These are phyloP conservation scores for Melopsittacus undulatus DNA, from an alignment of 2,797 vertebrate genomes.

Conservation along the genomic window DNA sequence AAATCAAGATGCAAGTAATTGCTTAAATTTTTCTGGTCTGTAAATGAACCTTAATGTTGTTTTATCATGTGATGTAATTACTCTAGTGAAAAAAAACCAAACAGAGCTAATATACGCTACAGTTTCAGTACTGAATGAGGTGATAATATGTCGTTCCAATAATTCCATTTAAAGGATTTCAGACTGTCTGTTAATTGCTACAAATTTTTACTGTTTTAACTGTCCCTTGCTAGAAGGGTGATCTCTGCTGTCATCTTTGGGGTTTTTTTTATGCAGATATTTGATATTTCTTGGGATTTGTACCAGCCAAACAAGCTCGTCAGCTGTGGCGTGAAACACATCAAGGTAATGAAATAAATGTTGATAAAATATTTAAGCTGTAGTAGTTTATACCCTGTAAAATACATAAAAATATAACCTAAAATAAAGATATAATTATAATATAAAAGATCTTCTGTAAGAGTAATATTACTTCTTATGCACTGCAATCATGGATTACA, in stretches of 20 bases:
- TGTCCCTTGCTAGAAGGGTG: not conserved
- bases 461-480: not conserved
- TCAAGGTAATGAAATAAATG: constrained; percentile 86
- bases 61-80: not conserved
- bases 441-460: not conserved
- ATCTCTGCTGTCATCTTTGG: constrained; percentile 26
- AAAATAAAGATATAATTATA: not conserved
- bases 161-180: not conserved
- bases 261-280: constrained; percentile 84
- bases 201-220: not conserved
- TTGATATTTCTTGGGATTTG: constrained; percentile 99
- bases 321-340: constrained; percentile 99
- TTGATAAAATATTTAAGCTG: not conserved
- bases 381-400: not conserved
- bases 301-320: constrained; percentile 98
- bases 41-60: not conserved
- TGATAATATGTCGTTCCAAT: not conserved
- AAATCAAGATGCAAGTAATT: constrained; percentile 18
- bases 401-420: not conserved
- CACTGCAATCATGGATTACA: not conserved
- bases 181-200: not conserved
- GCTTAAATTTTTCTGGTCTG: not conserved
- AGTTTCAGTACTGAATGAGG: not conserved
- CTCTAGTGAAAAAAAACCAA: not conserved
- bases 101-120: not conserved